Evolutionary conservation across 2,888 invertebrate species (phyloP).

Genomic region (Ceratothoa steindachneri): DNA sequence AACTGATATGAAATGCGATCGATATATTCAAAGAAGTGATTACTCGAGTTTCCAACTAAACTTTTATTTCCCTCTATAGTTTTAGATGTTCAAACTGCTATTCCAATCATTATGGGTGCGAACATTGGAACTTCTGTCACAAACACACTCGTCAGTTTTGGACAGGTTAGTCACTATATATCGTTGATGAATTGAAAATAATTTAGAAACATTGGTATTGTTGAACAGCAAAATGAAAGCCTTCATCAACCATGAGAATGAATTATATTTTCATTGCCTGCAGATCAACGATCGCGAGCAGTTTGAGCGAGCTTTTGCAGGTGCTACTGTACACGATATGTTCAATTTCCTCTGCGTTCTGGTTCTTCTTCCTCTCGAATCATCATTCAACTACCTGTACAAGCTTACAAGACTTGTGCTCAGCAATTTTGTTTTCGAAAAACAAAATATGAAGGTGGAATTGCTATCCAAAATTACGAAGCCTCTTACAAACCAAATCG

Average conservation of each 20-base stretch:
- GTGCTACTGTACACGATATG: conserved; percentile 60
- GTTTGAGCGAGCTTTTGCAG: conserved; percentile 58
- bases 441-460: conserved; percentile 50
- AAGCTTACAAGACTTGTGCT: conserved; percentile 52
- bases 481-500: conserved; percentile 54
- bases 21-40: too few species aligned
- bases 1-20: too few species aligned
- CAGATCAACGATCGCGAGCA: conserved; percentile 53
- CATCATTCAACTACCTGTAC: conserved; percentile 53
- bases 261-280: neutral
- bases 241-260: too few species aligned
- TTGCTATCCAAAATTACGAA: conserved; percentile 52
- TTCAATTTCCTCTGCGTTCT: conserved; percentile 59
- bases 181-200: neutral
- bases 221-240: too few species aligned
- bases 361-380: conserved; percentile 57
- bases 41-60: too few species aligned
- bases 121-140: conserved; percentile 60
- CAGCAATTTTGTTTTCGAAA: conserved; percentile 49
- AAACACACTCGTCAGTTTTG: conserved; percentile 57
- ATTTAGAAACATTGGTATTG: too few species aligned
- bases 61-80: too few species aligned
- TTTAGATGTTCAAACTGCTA: conserved; percentile 53
- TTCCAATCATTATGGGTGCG: conserved; percentile 60
- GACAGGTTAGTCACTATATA: conserved; percentile 51